Evolutionary conservation across 2,797 vertebrate genomes (phyloP).

Genomic region (Coluber constrictor): DNA sequence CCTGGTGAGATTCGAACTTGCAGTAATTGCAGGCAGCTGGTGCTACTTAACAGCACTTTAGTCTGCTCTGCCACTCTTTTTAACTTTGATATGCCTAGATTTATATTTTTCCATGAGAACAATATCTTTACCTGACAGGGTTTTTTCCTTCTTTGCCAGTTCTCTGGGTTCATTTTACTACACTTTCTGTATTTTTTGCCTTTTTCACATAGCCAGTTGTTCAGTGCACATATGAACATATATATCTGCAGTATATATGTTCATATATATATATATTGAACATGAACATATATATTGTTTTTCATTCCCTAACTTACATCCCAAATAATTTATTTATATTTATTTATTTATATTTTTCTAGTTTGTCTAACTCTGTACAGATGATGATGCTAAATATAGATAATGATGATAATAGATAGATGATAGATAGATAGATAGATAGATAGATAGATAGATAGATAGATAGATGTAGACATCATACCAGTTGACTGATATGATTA

Average conservation of each 20-base stretch:
- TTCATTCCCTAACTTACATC: not conserved
- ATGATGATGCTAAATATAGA: not conserved
- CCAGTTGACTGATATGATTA: not conserved
- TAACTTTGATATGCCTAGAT: not conserved
- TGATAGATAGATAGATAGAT: not conserved
- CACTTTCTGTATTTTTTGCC: not conserved
- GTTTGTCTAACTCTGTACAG: not conserved
- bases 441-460: not conserved
- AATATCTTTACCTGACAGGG: not conserved
- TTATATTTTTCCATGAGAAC: not conserved
- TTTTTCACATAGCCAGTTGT: not conserved
- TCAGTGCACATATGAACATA: not conserved
- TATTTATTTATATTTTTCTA: not conserved
- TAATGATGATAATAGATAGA: too few species aligned
- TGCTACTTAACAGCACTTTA: too few species aligned
- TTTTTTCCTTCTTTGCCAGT: not conserved
- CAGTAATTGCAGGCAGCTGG: too few species aligned
- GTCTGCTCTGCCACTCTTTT: too few species aligned
- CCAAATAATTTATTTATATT: not conserved
- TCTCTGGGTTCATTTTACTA: not conserved
- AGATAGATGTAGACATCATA: not conserved
- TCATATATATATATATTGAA: too few species aligned
- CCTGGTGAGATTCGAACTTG: too few species aligned
- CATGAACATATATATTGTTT: not conserved
- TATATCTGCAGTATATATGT: too few species aligned